Percentiles rank a stretch among this genome's conserved stretches.
These are phyloP conservation scores for Harpegnathos saltator DNA, from an alignment of 1,140 invertebrate genomes.

Conservation along the genomic window DNA sequence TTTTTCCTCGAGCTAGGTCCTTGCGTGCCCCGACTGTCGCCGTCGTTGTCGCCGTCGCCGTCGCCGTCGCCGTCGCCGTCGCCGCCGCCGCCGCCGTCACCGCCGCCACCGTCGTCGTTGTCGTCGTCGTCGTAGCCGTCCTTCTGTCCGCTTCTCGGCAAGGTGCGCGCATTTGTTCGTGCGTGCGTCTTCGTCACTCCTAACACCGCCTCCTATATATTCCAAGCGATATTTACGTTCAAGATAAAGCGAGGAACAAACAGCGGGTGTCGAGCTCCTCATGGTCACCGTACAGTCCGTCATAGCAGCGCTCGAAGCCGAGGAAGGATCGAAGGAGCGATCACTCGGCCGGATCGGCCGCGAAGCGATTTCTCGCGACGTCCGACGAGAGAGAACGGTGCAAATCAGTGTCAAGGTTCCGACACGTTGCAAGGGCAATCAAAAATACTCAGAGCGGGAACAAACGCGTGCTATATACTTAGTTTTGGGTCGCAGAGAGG, in stretches of 20 bases:
- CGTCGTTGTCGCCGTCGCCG: slow-evolving; percentile 40
- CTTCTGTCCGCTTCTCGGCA: slow-evolving; percentile 43
- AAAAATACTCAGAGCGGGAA: slow-evolving; percentile 12
- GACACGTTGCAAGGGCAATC: not conserved
- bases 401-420: slow-evolving; percentile 33
- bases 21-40: slow-evolving; percentile 68
- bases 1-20: slow-evolving; percentile 74
- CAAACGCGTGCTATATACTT: not conserved
- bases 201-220: slow-evolving; percentile 76
- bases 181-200: slow-evolving; percentile 45
- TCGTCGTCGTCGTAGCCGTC: slow-evolving; percentile 21
- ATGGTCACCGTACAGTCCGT: slow-evolving; percentile 80
- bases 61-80: not conserved
- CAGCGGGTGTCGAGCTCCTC: slow-evolving; percentile 81
- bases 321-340: slow-evolving; percentile 54
- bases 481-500: not conserved
- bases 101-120: not conserved
- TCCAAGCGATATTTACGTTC: slow-evolving; percentile 81
- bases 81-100: slow-evolving; percentile 31
- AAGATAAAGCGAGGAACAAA: slow-evolving; percentile 84
- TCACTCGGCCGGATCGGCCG: not conserved
- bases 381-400: not conserved
- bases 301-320: slow-evolving; percentile 67
- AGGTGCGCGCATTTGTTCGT: slow-evolving; percentile 64
- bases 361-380: slow-evolving; percentile 8